phyloP scores from a whole-genome alignment of 2,888 invertebrate genomes.

The Ophioninae sp. region DNA sequence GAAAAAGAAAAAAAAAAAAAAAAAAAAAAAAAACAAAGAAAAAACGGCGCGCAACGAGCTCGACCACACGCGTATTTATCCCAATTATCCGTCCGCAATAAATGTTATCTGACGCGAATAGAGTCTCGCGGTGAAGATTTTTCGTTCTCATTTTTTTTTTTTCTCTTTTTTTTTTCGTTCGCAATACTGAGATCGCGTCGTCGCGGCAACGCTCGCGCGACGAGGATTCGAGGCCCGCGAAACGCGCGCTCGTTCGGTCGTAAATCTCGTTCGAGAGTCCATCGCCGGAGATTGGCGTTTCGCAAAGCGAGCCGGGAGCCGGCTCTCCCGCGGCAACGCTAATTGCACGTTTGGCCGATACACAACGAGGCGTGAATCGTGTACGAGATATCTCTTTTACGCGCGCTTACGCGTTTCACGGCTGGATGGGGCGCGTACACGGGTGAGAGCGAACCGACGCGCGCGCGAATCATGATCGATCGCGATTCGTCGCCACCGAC shows the following conservation, averaged over 20 bases:
- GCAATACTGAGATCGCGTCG: slow-evolving; percentile 16
- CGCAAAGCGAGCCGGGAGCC: neutral
- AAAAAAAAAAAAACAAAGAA: slow-evolving; percentile 9
- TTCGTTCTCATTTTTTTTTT: slow-evolving; percentile 41
- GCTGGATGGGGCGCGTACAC: slow-evolving; percentile 43
- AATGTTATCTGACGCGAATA: slow-evolving; percentile 56
- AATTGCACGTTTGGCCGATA: slow-evolving; percentile 57
- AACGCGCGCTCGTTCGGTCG: slow-evolving; percentile 25
- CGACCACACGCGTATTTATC: slow-evolving; percentile 56
- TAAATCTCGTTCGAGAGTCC: slow-evolving; percentile 19
- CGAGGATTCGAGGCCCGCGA: slow-evolving; percentile 33
- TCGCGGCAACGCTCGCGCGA: slow-evolving; percentile 28
- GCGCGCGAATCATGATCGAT: slow-evolving; percentile 57
- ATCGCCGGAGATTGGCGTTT: neutral
- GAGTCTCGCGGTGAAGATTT: slow-evolving; percentile 44
- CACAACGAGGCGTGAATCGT: slow-evolving; percentile 45
- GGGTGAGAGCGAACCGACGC: slow-evolving; percentile 30
- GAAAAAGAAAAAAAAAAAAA: slow-evolving; percentile 47
- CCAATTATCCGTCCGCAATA: slow-evolving; percentile 59
- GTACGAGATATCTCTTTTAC: slow-evolving; percentile 56
- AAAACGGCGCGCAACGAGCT: neutral
- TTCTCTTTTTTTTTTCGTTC: neutral
- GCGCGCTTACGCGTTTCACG: slow-evolving; percentile 51
- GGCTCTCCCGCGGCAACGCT: slow-evolving; percentile 35
- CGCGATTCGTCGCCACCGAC: slow-evolving; percentile 56